Conservation (phyloP, 2,888 invertebrate genomes). For the Abscondita cerata region DNA sequence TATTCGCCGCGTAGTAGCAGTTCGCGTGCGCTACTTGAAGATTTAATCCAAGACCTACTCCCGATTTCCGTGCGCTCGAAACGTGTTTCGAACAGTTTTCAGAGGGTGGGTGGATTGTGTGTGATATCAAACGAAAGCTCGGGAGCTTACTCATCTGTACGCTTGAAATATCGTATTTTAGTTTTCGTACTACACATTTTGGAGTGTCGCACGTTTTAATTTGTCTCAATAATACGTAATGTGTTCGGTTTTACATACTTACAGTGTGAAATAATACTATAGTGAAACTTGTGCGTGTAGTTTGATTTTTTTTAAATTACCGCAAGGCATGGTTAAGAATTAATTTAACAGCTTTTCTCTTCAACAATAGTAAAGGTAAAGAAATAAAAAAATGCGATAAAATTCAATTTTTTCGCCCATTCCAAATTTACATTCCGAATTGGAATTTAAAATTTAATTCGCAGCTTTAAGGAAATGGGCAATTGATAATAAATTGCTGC, state of each 20-base stretch:
- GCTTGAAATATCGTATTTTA: slow-evolving; percentile 50
- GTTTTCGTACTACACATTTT: slow-evolving; percentile 40
- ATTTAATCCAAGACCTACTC: slow-evolving; percentile 38
- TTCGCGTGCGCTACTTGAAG: slow-evolving; percentile 39
- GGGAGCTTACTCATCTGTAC: slow-evolving; percentile 53
- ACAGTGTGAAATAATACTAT: neutral
- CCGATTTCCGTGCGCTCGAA: slow-evolving; percentile 35
- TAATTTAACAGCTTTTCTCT: too few species aligned
- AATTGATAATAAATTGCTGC: too few species aligned
- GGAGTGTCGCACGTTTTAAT: slow-evolving; percentile 23
- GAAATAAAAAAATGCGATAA: too few species aligned
- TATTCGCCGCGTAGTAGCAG: slow-evolving; percentile 27
- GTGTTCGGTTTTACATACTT: slow-evolving; percentile 4
- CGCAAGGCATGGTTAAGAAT: too few species aligned
- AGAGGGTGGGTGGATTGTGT: slow-evolving; percentile 42
- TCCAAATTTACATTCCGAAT: too few species aligned
- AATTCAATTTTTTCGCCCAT: too few species aligned
- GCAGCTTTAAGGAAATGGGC: too few species aligned
- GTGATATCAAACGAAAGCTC: slow-evolving; percentile 43
- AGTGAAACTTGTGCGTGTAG: neutral
- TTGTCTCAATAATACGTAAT: slow-evolving; percentile 4
- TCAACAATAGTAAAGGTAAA: too few species aligned
- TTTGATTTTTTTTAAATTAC: too few species aligned
- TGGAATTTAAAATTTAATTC: too few species aligned
- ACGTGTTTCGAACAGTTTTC: slow-evolving; percentile 27